Evolutionary conservation across 2,113 vertebrate species (phyloP).

Genomic region (Microtus oregoni): DNA sequence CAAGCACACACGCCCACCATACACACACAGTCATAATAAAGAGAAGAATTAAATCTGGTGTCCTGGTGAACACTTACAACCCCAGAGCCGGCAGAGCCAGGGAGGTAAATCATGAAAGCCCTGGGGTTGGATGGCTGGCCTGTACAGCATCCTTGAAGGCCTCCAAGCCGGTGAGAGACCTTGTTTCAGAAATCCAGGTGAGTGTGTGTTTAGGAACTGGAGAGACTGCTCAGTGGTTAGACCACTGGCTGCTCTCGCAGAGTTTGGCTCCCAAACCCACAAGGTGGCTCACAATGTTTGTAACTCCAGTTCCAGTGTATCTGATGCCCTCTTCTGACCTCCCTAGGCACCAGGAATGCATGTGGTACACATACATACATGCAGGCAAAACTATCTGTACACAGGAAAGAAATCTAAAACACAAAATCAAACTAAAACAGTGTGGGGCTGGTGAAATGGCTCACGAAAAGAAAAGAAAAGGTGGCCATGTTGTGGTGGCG

Average conservation of each 20-base stretch:
- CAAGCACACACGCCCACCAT: fast-evolving
- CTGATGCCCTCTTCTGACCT: background rate
- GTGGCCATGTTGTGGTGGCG: background rate
- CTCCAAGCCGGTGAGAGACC: background rate
- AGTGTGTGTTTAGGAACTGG: background rate
- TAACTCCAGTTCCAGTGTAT: background rate
- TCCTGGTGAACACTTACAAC: background rate
- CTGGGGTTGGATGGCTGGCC: background rate
- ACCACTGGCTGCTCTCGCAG: background rate
- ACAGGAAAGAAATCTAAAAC: background rate
- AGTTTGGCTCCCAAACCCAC: background rate
- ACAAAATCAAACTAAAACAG: background rate
- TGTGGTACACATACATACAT: background rate
- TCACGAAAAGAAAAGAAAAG: background rate
- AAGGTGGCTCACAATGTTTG: background rate
- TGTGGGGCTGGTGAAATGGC: background rate
- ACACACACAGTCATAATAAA: background rate
- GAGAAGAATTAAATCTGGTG: background rate
- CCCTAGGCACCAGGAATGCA: background rate
- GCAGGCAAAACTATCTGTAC: too few species aligned
- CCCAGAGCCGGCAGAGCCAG: background rate
- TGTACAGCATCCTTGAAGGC: background rate
- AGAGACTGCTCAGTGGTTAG: background rate
- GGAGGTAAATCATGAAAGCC: background rate
- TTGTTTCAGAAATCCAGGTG: background rate